phyloP scores from a whole-genome alignment of 2,113 vertebrate genomes.

The Poecile atricapillus region DNA sequence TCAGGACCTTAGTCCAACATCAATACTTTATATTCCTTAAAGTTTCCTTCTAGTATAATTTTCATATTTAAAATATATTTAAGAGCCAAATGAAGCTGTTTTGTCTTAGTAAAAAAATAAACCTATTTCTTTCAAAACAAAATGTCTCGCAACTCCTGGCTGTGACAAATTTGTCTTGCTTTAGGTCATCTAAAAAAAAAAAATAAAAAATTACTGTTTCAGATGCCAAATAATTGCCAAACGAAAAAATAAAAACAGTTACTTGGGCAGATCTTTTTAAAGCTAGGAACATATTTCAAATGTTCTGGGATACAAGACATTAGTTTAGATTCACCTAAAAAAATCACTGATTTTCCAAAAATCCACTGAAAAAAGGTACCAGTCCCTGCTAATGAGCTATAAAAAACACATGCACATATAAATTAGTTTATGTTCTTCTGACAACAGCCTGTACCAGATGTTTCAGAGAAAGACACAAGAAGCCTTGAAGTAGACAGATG shows the following conservation, averaged over 20 bases:
- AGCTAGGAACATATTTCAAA: background rate
- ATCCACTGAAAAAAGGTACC: background rate
- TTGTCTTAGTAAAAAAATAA: background rate
- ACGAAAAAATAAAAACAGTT: background rate
- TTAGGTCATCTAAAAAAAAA: background rate
- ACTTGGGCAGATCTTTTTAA: background rate
- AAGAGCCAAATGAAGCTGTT: background rate
- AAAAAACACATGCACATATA: conserved; percentile 7
- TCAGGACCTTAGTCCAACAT: background rate
- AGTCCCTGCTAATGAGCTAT: background rate
- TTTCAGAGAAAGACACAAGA: conserved; percentile 1
- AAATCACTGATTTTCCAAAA: background rate
- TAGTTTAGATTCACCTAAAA: background rate
- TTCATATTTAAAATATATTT: background rate
- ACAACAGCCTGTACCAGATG: conserved; percentile 38
- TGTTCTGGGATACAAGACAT: background rate
- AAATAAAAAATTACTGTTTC: background rate
- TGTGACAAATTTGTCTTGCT: background rate
- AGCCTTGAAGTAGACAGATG: conserved; percentile 38
- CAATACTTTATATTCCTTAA: background rate
- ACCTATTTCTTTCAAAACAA: background rate
- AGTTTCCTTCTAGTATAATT: background rate
- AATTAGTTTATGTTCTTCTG: conserved; percentile 27
- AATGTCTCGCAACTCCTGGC: background rate
- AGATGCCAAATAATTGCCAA: background rate